Conservation (phyloP, 1,140 invertebrate genomes). For the Hestina assimilis region DNA sequence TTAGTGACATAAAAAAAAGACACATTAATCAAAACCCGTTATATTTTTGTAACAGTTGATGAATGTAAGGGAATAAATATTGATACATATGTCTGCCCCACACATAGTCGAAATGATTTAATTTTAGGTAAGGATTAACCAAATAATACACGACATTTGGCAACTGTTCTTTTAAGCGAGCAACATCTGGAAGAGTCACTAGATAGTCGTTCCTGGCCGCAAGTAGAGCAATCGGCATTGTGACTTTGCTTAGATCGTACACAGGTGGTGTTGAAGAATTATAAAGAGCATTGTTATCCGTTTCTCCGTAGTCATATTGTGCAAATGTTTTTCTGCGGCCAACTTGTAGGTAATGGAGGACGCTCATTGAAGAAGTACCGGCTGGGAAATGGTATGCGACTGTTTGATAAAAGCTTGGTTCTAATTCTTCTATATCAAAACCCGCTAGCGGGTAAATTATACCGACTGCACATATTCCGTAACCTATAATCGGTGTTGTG, state of each 20-base stretch:
- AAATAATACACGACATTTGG: constrained; percentile 57
- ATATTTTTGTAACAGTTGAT: no score
- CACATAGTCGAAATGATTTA: constrained; percentile 35
- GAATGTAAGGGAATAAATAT: background rate
- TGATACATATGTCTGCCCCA: constrained; percentile 18
- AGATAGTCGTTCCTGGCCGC: constrained; percentile 24
- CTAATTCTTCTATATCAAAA: constrained; percentile 28
- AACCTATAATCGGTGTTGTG: background rate
- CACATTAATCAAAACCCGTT: no score
- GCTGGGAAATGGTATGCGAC: constrained; percentile 24
- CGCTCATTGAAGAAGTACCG: no score
- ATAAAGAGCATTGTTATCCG: constrained; percentile 74
- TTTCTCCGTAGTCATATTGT: constrained; percentile 72
- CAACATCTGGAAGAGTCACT: constrained; percentile 76
- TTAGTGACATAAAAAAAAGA: no score
- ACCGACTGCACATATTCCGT: constrained; percentile 13
- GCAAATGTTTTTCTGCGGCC: constrained; percentile 53
- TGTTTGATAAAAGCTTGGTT: constrained; percentile 14
- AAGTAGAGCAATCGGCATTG: constrained; percentile 78
- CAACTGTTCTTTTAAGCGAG: constrained; percentile 60
- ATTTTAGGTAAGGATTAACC: constrained; percentile 17
- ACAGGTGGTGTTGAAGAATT: constrained; percentile 66
- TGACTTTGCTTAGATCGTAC: constrained; percentile 78
- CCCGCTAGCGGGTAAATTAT: constrained; percentile 18
- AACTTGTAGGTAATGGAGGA: constrained; percentile 79